phyloP scores from a whole-genome alignment of 2,888 invertebrate species.

The Bhutanitis thaidina region DNA sequence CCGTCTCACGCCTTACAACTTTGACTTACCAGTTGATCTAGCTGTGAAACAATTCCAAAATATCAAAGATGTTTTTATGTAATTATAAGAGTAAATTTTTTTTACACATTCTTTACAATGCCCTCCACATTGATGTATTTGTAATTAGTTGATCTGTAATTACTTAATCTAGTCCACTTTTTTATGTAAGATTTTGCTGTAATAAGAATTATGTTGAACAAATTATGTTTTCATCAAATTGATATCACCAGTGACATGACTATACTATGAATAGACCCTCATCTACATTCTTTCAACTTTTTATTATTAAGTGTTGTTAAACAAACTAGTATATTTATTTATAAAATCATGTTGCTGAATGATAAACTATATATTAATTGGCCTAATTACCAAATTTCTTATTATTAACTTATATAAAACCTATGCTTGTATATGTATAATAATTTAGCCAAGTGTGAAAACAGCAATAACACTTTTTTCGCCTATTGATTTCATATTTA shows the following conservation, averaged over 20 bases:
- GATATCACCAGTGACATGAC: too few species aligned
- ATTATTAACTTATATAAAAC: too few species aligned
- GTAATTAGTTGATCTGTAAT: slow-evolving; percentile 17
- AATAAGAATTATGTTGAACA: neutral
- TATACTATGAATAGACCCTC: too few species aligned
- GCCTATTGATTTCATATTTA: too few species aligned
- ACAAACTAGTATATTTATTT: too few species aligned
- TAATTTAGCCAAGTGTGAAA: too few species aligned
- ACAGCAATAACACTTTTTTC: too few species aligned
- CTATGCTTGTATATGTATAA: too few species aligned
- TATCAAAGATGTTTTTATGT: slow-evolving; percentile 97
- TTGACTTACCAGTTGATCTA: slow-evolving; percentile 96
- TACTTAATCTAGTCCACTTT: slow-evolving; percentile 26
- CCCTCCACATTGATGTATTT: slow-evolving; percentile 31
- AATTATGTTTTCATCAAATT: too few species aligned
- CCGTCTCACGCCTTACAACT: slow-evolving; percentile 89
- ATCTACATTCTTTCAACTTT: too few species aligned
- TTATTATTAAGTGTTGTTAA: too few species aligned
- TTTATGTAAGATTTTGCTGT: slow-evolving; percentile 14
- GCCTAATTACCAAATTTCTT: slow-evolving; percentile 1
- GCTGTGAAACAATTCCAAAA: slow-evolving; percentile 98
- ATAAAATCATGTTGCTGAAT: neutral
- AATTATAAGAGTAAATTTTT: slow-evolving; percentile 36
- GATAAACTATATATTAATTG: neutral
- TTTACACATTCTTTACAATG: slow-evolving; percentile 29